These are phyloP conservation scores for Deroptyus accipitrinus DNA, from an alignment of 2,113 vertebrate genomes.

Conservation along the genomic window DNA sequence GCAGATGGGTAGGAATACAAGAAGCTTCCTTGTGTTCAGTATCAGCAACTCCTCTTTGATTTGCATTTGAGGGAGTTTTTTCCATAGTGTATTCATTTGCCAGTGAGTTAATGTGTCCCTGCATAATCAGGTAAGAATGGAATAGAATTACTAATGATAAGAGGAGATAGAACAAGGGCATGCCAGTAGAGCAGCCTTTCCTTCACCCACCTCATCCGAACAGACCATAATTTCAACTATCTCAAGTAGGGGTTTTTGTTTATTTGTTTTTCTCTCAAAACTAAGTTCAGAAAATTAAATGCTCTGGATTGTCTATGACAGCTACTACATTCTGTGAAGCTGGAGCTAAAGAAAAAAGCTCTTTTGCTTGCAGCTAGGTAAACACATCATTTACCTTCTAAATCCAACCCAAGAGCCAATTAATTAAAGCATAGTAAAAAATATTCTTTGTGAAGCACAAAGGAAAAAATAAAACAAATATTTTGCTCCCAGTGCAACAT, in stretches of 20 bases:
- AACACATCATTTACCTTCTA: neutral
- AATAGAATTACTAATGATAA: conserved; percentile 61
- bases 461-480: neutral
- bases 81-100: conserved; percentile 29
- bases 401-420: neutral
- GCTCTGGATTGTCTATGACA: neutral
- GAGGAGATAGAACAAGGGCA: conserved; percentile 32
- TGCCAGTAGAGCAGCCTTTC: neutral
- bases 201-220: neutral
- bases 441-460: neutral
- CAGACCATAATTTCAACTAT: neutral
- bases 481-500: neutral
- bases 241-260: neutral
- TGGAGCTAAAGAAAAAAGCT: neutral
- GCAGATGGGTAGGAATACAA: conserved; percentile 6
- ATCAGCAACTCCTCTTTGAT: conserved; percentile 39
- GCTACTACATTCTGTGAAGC: neutral
- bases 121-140: conserved; percentile 64
- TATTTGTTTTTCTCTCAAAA: neutral
- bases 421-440: neutral
- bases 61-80: conserved; percentile 53
- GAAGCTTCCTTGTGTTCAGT: conserved; percentile 43
- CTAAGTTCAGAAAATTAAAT: neutral
- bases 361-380: neutral
- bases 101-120: conserved; percentile 59